Conservation (phyloP, 2,888 invertebrate species). For the Carabus problematicus region DNA sequence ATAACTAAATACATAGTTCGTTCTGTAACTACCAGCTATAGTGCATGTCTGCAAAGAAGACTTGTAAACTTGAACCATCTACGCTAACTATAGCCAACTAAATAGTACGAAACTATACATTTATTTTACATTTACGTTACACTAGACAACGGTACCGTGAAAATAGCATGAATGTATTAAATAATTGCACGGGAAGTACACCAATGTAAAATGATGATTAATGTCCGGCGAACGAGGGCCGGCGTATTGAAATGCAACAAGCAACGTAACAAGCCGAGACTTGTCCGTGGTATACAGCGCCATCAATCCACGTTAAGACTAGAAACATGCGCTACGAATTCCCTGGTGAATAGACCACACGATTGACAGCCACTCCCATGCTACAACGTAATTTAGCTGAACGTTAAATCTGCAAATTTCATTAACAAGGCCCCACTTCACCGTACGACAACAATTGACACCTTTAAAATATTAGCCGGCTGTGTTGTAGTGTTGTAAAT, state of each 20-base stretch:
- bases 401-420: slow-evolving; percentile 36
- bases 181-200: slow-evolving; percentile 33
- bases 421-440: slow-evolving; percentile 12
- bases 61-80: too few relatives aligned
- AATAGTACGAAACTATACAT: too few relatives aligned
- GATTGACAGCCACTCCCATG: slow-evolving; percentile 27
- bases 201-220: slow-evolving; percentile 30
- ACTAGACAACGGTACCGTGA: slow-evolving; percentile 16
- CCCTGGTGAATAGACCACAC: slow-evolving; percentile 17
- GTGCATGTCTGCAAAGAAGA: too few relatives aligned
- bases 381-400: slow-evolving; percentile 30
- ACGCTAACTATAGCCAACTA: too few relatives aligned
- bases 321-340: not conserved
- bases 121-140: too few relatives aligned
- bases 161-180: slow-evolving; percentile 24
- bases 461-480: slow-evolving; percentile 28
- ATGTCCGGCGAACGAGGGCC: slow-evolving; percentile 25
- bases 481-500: slow-evolving; percentile 31
- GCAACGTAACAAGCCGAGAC: slow-evolving; percentile 9
- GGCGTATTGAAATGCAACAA: not conserved
- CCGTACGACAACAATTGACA: slow-evolving; percentile 29
- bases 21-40: too few relatives aligned
- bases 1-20: too few relatives aligned
- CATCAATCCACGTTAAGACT: slow-evolving; percentile 31
- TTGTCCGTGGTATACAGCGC: slow-evolving; percentile 27